A percentile compares a stretch with the other conserved stretches of the same genome.
Evolutionary conservation across 2,113 vertebrate species (phyloP).

Genomic region (Embiotoca jacksoni): DNA sequence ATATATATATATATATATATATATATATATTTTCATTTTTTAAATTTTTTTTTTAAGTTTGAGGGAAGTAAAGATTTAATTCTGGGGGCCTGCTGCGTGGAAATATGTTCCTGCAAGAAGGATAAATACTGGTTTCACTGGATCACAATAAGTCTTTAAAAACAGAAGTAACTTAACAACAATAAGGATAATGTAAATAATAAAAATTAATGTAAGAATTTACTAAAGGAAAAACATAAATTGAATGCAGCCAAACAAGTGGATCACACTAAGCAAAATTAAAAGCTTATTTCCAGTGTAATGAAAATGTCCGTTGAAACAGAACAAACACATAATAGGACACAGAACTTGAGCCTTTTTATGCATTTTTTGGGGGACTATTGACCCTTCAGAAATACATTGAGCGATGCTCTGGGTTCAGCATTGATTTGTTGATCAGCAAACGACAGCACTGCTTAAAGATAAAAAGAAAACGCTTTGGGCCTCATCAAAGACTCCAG

Average conservation of each 20-base stretch:
- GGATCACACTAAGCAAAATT: constrained; percentile 41
- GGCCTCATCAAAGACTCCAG: constrained; percentile 39
- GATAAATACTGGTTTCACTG: no score
- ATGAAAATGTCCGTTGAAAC: constrained; percentile 63
- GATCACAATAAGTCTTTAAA: no score
- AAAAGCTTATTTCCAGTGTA: constrained; percentile 46
- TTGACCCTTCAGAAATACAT: constrained; percentile 72
- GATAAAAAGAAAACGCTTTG: constrained; percentile 68
- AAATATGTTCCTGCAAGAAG: not conserved
- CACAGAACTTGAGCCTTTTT: constrained; percentile 47
- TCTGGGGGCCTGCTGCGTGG: not conserved
- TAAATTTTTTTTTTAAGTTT: not conserved
- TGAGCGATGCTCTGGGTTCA: constrained; percentile 67
- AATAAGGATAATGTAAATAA: not conserved
- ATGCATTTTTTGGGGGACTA: constrained; percentile 49
- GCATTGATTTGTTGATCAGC: constrained; percentile 76
- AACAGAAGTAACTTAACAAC: no score
- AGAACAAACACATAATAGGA: constrained; percentile 61
- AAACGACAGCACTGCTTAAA: constrained; percentile 69
- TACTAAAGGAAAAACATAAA: no score
- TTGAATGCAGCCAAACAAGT: not conserved
- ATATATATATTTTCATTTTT: no score
- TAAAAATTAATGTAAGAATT: not conserved
- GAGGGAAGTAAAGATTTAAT: not conserved
- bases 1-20: not conserved